Evolutionary conservation across 2,113 vertebrate genomes (phyloP).

Genomic region (Ctenodactylus gundi): DNA sequence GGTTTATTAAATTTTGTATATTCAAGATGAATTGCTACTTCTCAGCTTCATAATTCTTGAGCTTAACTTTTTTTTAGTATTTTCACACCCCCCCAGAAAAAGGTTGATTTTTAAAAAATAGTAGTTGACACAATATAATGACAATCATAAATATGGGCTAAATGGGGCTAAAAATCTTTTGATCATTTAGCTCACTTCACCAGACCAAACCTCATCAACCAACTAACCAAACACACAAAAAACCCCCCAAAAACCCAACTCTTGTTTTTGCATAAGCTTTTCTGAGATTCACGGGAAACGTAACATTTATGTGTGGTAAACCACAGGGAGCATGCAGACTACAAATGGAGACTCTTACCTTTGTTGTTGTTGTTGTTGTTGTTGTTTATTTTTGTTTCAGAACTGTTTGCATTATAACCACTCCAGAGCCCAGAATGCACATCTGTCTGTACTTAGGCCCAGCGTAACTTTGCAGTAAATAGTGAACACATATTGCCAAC

Average conservation of each 20-base stretch:
- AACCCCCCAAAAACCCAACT: too few species aligned
- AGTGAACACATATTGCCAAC: not conserved
- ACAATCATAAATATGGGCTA: not conserved
- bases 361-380: not conserved
- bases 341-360: not conserved
- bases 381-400: not conserved
- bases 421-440: not conserved
- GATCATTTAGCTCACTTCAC: not conserved
- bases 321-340: not conserved
- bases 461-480: not conserved
- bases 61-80: not conserved
- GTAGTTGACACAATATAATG: too few species aligned
- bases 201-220: not conserved
- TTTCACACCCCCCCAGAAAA: not conserved
- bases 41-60: not conserved
- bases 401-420: not conserved
- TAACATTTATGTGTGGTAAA: not conserved
- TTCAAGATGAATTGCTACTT: slow-evolving; percentile 21
- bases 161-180: not conserved
- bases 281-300: not conserved
- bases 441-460: not conserved
- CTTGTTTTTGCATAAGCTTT: not conserved
- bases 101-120: not conserved
- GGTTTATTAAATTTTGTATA: not conserved
- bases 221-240: too few species aligned